Percentiles rank a stretch among this genome's conserved stretches.
Conservation (phyloP, 2,113 vertebrate genomes). For the Smithornis capensis region DNA sequence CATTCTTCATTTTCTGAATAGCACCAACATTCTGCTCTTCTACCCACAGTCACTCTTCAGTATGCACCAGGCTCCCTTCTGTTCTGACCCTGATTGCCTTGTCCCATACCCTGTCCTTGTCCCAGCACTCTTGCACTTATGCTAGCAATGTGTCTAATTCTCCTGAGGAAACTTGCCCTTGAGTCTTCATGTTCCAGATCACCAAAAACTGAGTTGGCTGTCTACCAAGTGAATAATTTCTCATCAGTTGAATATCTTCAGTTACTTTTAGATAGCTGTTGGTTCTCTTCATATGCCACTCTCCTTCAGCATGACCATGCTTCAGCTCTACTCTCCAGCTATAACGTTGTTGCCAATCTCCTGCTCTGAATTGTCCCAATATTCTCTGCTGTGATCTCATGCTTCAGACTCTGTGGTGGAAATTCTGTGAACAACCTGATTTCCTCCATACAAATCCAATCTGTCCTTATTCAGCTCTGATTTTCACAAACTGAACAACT, state of each 20-base stretch:
- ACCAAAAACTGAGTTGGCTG: background rate
- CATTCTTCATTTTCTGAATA: background rate
- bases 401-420: background rate
- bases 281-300: background rate
- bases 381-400: background rate
- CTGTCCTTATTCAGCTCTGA: background rate
- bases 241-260: background rate
- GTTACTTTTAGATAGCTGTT: background rate
- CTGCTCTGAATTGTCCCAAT: background rate
- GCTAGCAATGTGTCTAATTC: background rate
- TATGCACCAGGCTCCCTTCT: background rate
- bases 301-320: background rate
- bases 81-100: background rate
- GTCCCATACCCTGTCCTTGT: background rate
- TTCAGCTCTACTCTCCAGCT: background rate
- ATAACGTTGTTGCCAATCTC: background rate
- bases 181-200: background rate
- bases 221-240: background rate
- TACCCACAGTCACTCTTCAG: fast-evolving
- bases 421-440: background rate
- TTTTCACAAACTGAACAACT: background rate
- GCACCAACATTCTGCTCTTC: background rate
- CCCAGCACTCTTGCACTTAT: background rate
- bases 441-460: background rate
- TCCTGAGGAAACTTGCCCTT: background rate